Conservation (phyloP, 2,113 vertebrate genomes). For the Regulus satrapa region DNA sequence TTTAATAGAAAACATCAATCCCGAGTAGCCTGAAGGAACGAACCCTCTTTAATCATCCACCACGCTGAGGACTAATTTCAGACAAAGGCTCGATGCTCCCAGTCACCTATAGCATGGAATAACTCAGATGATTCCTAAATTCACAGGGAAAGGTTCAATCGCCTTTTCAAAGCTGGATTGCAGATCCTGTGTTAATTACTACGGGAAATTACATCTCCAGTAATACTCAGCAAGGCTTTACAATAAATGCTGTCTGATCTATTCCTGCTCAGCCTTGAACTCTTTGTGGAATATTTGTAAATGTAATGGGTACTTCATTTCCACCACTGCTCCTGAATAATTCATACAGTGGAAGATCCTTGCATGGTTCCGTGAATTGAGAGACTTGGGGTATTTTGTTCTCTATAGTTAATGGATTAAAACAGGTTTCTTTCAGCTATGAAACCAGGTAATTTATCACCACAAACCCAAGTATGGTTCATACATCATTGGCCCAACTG, state of each 20-base stretch:
- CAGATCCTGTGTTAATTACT: slow-evolving; percentile 10
- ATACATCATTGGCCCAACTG: slow-evolving; percentile 12
- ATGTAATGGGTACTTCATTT: slow-evolving; percentile 57
- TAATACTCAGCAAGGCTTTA: slow-evolving; percentile 25
- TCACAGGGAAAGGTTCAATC: slow-evolving; percentile 15
- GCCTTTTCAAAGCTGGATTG: slow-evolving; percentile 26
- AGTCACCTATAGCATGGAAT: slow-evolving; percentile 4
- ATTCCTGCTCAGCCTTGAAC: slow-evolving; percentile 42
- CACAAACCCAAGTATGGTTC: background rate
- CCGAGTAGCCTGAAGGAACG: slow-evolving; percentile 40
- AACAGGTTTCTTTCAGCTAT: slow-evolving; percentile 1
- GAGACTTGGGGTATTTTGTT: slow-evolving; percentile 28
- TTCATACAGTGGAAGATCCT: slow-evolving; percentile 43
- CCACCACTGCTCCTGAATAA: slow-evolving; percentile 54
- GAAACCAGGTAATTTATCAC: slow-evolving; percentile 52
- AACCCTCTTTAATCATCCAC: slow-evolving; percentile 58
- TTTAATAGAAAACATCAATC: slow-evolving; percentile 69
- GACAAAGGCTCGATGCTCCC: background rate
- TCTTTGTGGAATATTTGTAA: slow-evolving; percentile 62
- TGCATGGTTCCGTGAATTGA: background rate
- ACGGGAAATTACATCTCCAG: slow-evolving; percentile 19
- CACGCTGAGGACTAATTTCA: slow-evolving; percentile 41
- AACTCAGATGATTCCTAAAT: background rate
- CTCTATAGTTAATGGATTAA: slow-evolving; percentile 48
- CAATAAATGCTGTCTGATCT: slow-evolving; percentile 55